Evolutionary conservation across 2,797 vertebrate genomes (phyloP).

Genomic region (Sebastes trivittatus): DNA sequence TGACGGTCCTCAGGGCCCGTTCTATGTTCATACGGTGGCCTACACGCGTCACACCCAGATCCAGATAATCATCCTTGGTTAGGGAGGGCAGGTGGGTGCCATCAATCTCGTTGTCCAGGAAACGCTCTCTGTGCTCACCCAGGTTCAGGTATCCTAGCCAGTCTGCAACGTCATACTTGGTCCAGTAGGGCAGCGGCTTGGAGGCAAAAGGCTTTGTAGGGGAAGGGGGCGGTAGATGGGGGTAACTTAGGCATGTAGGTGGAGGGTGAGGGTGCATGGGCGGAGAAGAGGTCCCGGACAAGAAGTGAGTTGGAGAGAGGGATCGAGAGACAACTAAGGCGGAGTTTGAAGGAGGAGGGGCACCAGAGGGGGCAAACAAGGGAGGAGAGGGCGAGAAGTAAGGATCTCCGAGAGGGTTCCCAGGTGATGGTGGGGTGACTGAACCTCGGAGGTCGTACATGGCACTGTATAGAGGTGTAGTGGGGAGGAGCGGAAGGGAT

Average conservation of each 20-base stretch:
- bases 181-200: conserved; percentile 95
- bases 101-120: conserved; percentile 97
- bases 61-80: conserved; percentile 96
- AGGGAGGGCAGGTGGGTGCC: conserved; percentile 93
- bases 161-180: conserved; percentile 95
- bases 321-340: conserved; percentile 84
- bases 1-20: conserved; percentile 89
- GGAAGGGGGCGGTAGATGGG: conserved; percentile 82
- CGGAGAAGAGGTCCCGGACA: conserved; percentile 84
- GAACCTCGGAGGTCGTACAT: conserved; percentile 90
- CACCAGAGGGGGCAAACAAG: conserved; percentile 84
- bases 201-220: conserved; percentile 94
- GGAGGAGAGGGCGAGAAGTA: conserved; percentile 86
- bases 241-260: conserved; percentile 86
- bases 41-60: conserved; percentile 94
- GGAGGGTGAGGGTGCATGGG: conserved; percentile 86
- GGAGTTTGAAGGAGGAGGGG: conserved; percentile 82
- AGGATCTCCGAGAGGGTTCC: conserved; percentile 84
- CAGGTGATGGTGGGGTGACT: conserved; percentile 84
- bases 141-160: conserved; percentile 94
- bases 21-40: conserved; percentile 98
- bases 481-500: conserved; percentile 85
- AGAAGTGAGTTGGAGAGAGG: conserved; percentile 91
- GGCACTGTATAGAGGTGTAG: conserved; percentile 86
- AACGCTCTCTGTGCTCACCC: conserved; percentile 91